Percentiles rank a stretch among this genome's conserved stretches.
These are phyloP conservation scores for Arctopsyche grandis DNA, from an alignment of 1,140 invertebrate genomes.

Conservation along the genomic window DNA sequence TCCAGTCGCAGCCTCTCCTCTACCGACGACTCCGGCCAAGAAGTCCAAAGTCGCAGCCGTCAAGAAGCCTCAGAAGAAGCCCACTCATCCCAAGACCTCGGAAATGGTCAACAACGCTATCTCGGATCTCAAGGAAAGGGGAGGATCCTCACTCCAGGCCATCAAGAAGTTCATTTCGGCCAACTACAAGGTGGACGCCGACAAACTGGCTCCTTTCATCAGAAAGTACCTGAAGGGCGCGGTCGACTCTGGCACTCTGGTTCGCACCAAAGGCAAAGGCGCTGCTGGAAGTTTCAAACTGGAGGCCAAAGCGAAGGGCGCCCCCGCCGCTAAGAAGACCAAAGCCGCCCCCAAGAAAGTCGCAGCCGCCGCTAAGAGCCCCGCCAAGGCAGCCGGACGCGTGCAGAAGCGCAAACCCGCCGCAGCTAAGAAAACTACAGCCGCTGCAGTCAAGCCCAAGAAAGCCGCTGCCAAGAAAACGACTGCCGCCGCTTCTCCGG, in stretches of 20 bases:
- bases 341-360: constrained; percentile 36
- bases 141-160: constrained; percentile 70
- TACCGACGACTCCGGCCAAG: too few species aligned
- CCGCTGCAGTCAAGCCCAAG: constrained; percentile 41
- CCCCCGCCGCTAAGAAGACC: neutral
- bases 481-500: too few species aligned
- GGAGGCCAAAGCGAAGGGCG: constrained; percentile 1
- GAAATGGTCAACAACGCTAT: constrained; percentile 72
- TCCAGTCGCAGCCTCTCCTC: too few species aligned
- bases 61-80: too few species aligned
- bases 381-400: neutral
- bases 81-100: constrained; percentile 64
- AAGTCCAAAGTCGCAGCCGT: too few species aligned
- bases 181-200: constrained; percentile 69
- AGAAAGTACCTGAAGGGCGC: constrained; percentile 70
- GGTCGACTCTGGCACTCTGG: constrained; percentile 66
- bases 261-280: constrained; percentile 72
- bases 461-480: too few species aligned
- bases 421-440: constrained; percentile 14
- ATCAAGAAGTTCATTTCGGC: constrained; percentile 73
- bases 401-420: constrained; percentile 24
- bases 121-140: constrained; percentile 69
- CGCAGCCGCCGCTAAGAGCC: neutral
- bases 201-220: constrained; percentile 71
- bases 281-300: constrained; percentile 72